Evolutionary conservation across 2,113 vertebrate species (phyloP), one percentile per base, ranked within the genome.

Genomic region (Semicossyphus pulcher): DNA sequence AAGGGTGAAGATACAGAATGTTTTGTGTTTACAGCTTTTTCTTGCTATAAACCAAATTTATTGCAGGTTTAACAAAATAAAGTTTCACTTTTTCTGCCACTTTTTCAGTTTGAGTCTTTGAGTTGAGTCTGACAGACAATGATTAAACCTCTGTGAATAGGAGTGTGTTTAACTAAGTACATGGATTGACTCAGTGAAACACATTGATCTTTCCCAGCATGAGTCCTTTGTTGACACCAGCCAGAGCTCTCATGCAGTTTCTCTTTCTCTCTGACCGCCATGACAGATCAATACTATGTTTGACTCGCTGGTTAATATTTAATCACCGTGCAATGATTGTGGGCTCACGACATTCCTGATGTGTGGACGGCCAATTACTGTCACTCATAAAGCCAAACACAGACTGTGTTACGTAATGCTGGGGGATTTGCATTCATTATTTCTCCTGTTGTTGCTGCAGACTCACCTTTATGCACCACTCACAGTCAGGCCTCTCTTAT

Each of bases 271-370:
- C 26, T 67, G 51, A 21, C 7, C 4, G 18, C 15, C 6, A 36
- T 3, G 11, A 59, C 52, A 49, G 52, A 78, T 83, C 49, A 0
- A 59, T 75, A 23, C 48, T 11, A 10, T 78, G 65, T 81, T 86
- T 82, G 70, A 78, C 51, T 72, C 10, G 11, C 56, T 72, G 75
- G 81, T 88, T 90, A 86, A 91, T 85, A 66, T 82, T 87, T 82
- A 64, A 85, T 59, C 45, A 7, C 21, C 25, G 37, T 36, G 51
- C 25, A 70, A 63, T 63, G 78, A 81, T 69, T 66, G 78, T 67
- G 64, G 48, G 78, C 58, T 68, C 12, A 3, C 9, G 7, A 49
- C 64, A 79, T 85, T 79, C 72, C 23, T 10, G 15, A 49, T 25
- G 18, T 68, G 61, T 62, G 31, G 42, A 49, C 8, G 6, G 16